Percentiles rank a stretch among this genome's conserved stretches.
phyloP scores from a whole-genome alignment of 2,797 vertebrate genomes.

The Cossypha heuglini region DNA sequence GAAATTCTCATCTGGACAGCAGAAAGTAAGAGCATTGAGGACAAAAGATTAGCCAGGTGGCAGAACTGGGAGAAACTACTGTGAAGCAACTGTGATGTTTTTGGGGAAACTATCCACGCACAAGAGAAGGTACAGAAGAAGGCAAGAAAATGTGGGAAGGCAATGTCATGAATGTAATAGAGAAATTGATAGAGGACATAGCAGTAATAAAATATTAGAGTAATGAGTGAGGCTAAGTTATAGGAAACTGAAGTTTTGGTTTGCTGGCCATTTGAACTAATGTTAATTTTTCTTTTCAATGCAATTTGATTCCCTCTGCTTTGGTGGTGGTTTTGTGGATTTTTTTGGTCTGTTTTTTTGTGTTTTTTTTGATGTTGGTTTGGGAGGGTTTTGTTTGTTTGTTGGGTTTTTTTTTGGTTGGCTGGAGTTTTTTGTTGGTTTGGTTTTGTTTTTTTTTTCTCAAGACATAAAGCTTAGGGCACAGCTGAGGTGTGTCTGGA shows the following conservation, averaged over 20 bases:
- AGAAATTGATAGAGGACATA: background rate
- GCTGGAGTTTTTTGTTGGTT: accelerated
- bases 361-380: accelerated
- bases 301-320: background rate
- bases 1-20: background rate
- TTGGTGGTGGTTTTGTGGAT: background rate
- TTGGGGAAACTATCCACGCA: accelerated
- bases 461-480: background rate
- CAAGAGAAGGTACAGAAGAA: background rate
- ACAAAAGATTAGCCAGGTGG: background rate
- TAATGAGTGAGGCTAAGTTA: background rate
- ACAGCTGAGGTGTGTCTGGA: background rate
- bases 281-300: background rate
- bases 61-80: background rate
- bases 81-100: background rate
- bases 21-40: background rate
- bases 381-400: accelerated
- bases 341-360: background rate
- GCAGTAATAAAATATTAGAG: background rate
- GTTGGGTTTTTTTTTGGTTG: background rate
- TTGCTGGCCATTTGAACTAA: background rate
- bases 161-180: too few species aligned
- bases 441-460: background rate
- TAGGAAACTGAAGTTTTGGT: background rate
- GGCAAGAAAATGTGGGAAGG: background rate